Conservation (phyloP, 2,113 vertebrate genomes). For the Pomatostomus ruficeps region DNA sequence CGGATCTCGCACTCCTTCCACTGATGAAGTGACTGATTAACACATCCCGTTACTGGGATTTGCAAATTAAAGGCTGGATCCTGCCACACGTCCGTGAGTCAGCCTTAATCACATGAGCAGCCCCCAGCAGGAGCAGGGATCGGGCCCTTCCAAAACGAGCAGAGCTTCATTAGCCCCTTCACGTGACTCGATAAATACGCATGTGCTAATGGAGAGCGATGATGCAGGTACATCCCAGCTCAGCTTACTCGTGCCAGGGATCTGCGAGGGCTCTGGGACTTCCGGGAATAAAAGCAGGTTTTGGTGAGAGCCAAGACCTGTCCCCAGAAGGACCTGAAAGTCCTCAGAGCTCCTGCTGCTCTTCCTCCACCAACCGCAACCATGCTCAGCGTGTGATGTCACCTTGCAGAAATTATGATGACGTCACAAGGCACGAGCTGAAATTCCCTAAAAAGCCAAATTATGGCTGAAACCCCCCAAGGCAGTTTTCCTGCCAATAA, state of each 20-base stretch:
- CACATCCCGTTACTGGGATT: conserved; percentile 61
- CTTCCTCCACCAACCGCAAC: neutral
- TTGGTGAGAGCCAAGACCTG: neutral
- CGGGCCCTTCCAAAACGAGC: conserved; percentile 17
- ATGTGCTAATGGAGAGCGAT: neutral
- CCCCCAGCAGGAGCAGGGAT: conserved; percentile 8
- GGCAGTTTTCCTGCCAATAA: neutral
- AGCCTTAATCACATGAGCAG: conserved; percentile 7
- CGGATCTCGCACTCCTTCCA: conserved; percentile 33
- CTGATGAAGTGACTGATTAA: conserved; percentile 61
- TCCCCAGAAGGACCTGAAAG: neutral
- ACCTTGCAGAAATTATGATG: neutral
- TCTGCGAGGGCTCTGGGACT: neutral
- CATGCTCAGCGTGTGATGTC: rapidly evolving
- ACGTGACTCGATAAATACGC: neutral
- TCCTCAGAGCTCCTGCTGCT: neutral
- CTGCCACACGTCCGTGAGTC: conserved; percentile 17
- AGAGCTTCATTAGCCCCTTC: conserved; percentile 6
- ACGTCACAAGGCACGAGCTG: neutral
- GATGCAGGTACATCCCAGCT: neutral
- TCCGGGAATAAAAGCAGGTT: neutral
- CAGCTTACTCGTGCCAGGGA: rapidly evolving
- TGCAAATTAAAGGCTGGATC: conserved; percentile 62
- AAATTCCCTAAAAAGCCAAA: neutral
- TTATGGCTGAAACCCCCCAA: neutral